Evolutionary conservation across 1,140 invertebrate genomes (phyloP).

Genomic region (Planococcus citri): DNA sequence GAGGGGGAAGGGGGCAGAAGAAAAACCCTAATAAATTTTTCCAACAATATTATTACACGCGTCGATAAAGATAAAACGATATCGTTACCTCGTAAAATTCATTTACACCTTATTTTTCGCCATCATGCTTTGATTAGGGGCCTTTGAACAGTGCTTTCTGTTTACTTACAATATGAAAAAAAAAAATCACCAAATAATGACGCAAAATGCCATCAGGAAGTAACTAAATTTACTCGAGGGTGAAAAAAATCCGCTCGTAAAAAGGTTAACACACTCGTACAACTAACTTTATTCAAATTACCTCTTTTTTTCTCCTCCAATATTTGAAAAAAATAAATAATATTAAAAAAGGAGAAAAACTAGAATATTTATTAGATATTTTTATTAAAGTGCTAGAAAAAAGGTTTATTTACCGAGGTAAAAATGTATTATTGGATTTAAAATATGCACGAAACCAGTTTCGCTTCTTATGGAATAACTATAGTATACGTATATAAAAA

Average conservation of each 20-base stretch:
- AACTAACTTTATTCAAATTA: constrained; percentile 1
- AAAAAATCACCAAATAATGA: no score
- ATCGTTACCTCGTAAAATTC: no score
- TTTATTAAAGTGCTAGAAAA: not conserved
- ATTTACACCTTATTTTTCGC: not conserved
- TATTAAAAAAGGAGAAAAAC: not conserved
- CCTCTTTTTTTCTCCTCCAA: not conserved
- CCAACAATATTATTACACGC: not conserved
- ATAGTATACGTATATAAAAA: not conserved
- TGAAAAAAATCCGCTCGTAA: not conserved
- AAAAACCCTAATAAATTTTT: not conserved
- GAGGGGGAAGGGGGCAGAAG: not conserved
- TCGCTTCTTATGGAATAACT: constrained; percentile 2
- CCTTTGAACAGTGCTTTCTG: no score
- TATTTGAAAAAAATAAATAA: no score
- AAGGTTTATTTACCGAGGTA: not conserved
- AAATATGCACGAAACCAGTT: constrained; percentile 1
- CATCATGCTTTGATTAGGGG: not conserved
- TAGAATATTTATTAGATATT: not conserved
- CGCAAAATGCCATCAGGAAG: no score
- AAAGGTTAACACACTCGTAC: not conserved
- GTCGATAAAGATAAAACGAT: not conserved
- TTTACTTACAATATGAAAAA: no score
- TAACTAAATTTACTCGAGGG: no score
- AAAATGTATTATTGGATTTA: not conserved